phyloP scores from a whole-genome alignment of 2,888 invertebrate species.

The Litoditis marina region DNA sequence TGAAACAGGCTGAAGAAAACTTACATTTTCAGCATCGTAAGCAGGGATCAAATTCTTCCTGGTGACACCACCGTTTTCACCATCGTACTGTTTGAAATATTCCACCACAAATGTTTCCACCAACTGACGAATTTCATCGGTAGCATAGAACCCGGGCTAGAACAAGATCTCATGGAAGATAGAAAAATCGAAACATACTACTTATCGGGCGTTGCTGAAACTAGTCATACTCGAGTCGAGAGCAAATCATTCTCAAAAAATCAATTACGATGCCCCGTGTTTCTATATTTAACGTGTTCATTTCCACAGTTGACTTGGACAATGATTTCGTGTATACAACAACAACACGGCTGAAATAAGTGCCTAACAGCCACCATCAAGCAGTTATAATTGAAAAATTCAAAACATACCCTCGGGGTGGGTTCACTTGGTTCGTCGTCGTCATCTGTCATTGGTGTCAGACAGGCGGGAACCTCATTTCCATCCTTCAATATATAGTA shows the following conservation, averaged over 20 bases:
- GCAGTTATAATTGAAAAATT: no score
- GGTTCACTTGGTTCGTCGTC: slow-evolving; percentile 12
- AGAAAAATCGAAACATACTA: no score
- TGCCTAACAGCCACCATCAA: no score
- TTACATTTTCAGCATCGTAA: slow-evolving; percentile 52
- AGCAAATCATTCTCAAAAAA: no score
- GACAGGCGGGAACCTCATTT: slow-evolving; percentile 16
- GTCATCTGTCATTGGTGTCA: slow-evolving; percentile 8
- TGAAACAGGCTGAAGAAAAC: not conserved
- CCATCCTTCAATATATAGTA: slow-evolving; percentile 30
- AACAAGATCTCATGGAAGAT: slow-evolving; percentile 5
- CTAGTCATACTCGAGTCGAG: no score
- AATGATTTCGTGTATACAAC: no score
- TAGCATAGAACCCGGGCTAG: slow-evolving; percentile 49
- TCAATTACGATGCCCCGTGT: no score
- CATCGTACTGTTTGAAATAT: slow-evolving; percentile 41
- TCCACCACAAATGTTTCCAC: slow-evolving; percentile 51
- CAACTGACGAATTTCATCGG: slow-evolving; percentile 28
- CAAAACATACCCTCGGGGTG: slow-evolving; percentile 3
- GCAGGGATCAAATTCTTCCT: slow-evolving; percentile 50
- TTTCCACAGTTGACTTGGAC: no score
- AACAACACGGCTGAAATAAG: no score
- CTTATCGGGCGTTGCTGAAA: no score
- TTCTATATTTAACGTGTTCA: no score
- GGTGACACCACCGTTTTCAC: slow-evolving; percentile 30